phyloP scores from a whole-genome alignment of 2,888 invertebrate species.

The Scelioninae gen. 2 region DNA sequence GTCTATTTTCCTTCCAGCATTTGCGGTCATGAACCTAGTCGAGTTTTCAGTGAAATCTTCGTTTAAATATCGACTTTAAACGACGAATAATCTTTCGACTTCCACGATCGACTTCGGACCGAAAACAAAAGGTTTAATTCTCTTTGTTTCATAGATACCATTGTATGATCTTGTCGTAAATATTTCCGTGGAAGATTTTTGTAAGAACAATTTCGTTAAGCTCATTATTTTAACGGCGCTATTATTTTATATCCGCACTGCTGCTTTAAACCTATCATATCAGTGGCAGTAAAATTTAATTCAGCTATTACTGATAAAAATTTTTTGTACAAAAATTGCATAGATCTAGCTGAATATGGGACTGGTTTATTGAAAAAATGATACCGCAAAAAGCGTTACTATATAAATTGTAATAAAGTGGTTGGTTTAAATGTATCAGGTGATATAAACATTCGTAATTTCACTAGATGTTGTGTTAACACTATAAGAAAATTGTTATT shows the following conservation, averaged over 20 bases:
- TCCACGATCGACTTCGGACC: constrained; percentile 22
- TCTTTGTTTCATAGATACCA: constrained; percentile 42
- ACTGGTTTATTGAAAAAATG: too few species aligned
- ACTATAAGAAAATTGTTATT: too few species aligned
- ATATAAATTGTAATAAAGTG: too few species aligned
- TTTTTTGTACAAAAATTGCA: too few species aligned
- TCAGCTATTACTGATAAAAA: too few species aligned
- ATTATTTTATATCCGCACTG: constrained; percentile 33
- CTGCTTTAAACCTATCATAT: constrained; percentile 25
- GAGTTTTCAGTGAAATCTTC: constrained; percentile 44
- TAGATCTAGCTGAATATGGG: too few species aligned
- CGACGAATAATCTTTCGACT: constrained; percentile 44
- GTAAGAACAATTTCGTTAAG: constrained; percentile 32
- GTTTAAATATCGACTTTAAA: constrained; percentile 45
- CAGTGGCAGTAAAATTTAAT: constrained; percentile 32
- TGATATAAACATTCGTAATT: too few species aligned
- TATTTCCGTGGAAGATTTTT: constrained; percentile 13
- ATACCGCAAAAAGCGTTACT: too few species aligned
- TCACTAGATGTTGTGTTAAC: too few species aligned
- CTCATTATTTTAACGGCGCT: constrained; percentile 31
- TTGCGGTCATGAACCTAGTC: constrained; percentile 30
- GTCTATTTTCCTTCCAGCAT: constrained; percentile 28
- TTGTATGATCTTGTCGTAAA: constrained; percentile 26
- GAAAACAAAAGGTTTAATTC: constrained; percentile 49
- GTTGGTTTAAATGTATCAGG: too few species aligned